Conservation (phyloP, 2,113 vertebrate genomes). For the Uropsilus gracilis region DNA sequence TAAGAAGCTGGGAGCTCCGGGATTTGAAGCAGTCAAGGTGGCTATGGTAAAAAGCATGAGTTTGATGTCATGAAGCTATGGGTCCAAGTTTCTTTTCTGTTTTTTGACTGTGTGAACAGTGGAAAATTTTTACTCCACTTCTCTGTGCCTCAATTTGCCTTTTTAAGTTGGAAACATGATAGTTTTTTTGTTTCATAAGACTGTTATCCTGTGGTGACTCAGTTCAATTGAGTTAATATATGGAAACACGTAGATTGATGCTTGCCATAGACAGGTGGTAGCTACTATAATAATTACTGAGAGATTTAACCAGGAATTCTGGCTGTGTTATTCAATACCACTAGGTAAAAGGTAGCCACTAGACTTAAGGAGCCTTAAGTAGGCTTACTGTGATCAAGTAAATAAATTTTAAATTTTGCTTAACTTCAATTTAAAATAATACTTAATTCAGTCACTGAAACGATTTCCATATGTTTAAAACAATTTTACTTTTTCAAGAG, state of each 20-base stretch:
- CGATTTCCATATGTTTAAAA: constrained; percentile 1
- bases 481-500: neutral
- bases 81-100: neutral
- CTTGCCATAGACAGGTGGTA: neutral
- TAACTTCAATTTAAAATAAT: neutral
- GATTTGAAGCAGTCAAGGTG: neutral
- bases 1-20: neutral
- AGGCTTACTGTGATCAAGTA: neutral
- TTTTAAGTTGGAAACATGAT: neutral
- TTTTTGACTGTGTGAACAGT: neutral
- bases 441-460: neutral
- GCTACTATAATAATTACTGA: neutral
- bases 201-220: neutral
- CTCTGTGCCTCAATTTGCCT: neutral
- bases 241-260: neutral
- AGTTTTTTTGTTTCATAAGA: neutral
- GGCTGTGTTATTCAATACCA: neutral
- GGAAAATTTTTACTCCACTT: neutral
- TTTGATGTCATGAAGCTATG: neutral
- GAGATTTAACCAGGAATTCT: neutral
- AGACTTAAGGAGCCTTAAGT: neutral
- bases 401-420: neutral
- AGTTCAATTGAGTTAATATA: neutral
- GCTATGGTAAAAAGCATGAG: neutral
- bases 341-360: neutral